Conservation (phyloP, 2,888 invertebrate genomes). For the Euplagia quadripunctaria region DNA sequence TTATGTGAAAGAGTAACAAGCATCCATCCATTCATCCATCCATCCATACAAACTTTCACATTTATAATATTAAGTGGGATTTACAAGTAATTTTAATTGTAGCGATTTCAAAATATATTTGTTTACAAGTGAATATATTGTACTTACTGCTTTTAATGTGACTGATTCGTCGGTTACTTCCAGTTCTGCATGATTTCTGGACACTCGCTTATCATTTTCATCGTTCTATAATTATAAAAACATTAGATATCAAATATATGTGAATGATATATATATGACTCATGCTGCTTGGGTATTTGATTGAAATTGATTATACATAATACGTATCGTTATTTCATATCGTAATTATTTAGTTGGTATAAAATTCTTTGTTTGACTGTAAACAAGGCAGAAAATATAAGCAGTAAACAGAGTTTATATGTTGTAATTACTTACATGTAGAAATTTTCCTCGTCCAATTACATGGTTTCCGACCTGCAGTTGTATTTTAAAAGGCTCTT, state of each 20-base stretch:
- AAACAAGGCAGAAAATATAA: neutral
- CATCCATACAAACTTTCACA: too few relatives aligned
- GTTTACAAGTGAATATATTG: neutral
- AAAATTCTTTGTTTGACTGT: neutral
- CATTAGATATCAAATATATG: too few relatives aligned
- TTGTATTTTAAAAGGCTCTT: slow-evolving; percentile 66
- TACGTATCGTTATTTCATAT: neutral
- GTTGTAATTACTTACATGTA: slow-evolving; percentile 66
- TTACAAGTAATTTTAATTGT: too few relatives aligned
- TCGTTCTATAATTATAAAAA: slow-evolving; percentile 72
- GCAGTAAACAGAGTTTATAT: neutral
- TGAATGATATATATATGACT: too few relatives aligned
- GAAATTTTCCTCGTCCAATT: slow-evolving; percentile 75
- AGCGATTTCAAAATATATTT: neutral
- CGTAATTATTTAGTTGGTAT: neutral
- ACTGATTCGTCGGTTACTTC: slow-evolving; percentile 70
- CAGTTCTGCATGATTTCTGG: slow-evolving; percentile 83
- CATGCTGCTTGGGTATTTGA: neutral
- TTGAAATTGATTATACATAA: neutral
- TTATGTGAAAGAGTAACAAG: too few relatives aligned
- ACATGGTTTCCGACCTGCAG: slow-evolving; percentile 67
- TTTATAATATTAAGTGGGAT: too few relatives aligned
- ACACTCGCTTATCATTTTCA: slow-evolving; percentile 80
- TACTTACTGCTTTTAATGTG: slow-evolving; percentile 75
- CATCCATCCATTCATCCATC: too few relatives aligned